A percentile compares a stretch with the other conserved stretches of the same genome.
Evolutionary conservation across 2,888 invertebrate species (phyloP).

Genomic region (Stenodema calcarata): DNA sequence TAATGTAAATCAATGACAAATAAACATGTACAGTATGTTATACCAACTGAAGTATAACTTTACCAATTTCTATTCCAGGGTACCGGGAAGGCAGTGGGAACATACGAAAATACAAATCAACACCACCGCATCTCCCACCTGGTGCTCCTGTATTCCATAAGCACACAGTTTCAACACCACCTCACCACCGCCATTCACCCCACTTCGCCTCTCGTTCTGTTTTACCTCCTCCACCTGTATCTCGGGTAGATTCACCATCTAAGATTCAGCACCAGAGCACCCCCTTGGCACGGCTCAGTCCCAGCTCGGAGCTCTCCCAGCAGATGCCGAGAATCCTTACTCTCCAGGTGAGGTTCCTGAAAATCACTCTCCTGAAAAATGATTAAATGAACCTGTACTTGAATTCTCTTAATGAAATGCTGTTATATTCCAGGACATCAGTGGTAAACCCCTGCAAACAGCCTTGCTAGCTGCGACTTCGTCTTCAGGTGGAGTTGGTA

Average conservation of each 20-base stretch:
- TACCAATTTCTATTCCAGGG: constrained; percentile 59
- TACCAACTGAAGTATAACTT: too few relatives aligned
- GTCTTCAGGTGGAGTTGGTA: constrained; percentile 85
- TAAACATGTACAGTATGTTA: too few relatives aligned
- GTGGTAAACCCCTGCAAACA: constrained; percentile 89
- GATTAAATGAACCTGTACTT: too few relatives aligned
- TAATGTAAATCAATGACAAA: too few relatives aligned
- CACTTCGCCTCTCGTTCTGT: constrained; percentile 70
- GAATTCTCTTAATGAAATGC: background rate
- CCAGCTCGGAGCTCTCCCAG: constrained; percentile 88
- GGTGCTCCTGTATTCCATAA: constrained; percentile 71
- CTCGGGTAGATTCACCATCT: constrained; percentile 59
- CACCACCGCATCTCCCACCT: constrained; percentile 76
- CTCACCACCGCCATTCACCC: constrained; percentile 74
- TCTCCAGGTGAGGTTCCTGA: constrained; percentile 61
- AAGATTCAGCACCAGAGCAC: constrained; percentile 77
- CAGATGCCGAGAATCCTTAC: constrained; percentile 93
- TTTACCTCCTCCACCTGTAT: constrained; percentile 60
- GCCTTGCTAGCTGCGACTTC: constrained; percentile 88
- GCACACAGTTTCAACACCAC: constrained; percentile 60
- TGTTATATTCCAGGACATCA: constrained; percentile 73
- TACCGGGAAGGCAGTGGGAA: constrained; percentile 83
- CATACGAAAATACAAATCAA: constrained; percentile 85
- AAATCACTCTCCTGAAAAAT: background rate
- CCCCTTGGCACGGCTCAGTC: constrained; percentile 86